phyloP scores from a whole-genome alignment of 2,113 vertebrate species.

The Redunca redunca region DNA sequence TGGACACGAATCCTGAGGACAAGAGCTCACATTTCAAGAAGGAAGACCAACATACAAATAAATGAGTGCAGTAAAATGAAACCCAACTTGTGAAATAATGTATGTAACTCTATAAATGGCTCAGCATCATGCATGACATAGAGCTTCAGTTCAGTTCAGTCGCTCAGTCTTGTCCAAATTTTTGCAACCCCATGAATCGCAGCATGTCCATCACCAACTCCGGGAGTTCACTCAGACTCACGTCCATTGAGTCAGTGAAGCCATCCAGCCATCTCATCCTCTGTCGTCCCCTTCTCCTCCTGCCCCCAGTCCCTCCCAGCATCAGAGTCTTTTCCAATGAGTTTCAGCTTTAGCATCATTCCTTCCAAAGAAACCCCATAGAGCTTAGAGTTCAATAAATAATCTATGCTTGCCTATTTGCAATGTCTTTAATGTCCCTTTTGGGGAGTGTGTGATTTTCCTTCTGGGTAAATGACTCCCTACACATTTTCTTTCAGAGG shows the following conservation, averaged over 20 bases:
- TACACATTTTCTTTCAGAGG: not conserved
- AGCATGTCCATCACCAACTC: no score
- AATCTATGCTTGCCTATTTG: not conserved
- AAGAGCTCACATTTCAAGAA: not conserved
- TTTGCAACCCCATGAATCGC: no score
- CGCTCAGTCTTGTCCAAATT: no score
- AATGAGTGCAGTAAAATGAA: not conserved
- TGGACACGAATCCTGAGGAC: not conserved
- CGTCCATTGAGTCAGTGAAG: rapidly evolving
- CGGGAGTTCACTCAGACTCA: no score
- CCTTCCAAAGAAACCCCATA: not conserved
- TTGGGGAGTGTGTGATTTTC: not conserved
- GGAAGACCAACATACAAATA: not conserved
- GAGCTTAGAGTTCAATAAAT: not conserved
- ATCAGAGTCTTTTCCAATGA: no score
- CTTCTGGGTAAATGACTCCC: not conserved
- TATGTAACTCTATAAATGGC: not conserved
- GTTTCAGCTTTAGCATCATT: no score
- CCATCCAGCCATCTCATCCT: no score
- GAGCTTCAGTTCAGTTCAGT: not conserved
- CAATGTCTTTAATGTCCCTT: not conserved
- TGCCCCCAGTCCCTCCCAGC: no score
- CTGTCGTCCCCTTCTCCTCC: no score
- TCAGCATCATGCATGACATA: not conserved
- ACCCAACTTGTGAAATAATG: not conserved